A percentile compares a stretch with the other conserved stretches of the same genome.
phyloP scores from a whole-genome alignment of 2,888 invertebrate genomes.

The Reticulitermes lucifugus region DNA sequence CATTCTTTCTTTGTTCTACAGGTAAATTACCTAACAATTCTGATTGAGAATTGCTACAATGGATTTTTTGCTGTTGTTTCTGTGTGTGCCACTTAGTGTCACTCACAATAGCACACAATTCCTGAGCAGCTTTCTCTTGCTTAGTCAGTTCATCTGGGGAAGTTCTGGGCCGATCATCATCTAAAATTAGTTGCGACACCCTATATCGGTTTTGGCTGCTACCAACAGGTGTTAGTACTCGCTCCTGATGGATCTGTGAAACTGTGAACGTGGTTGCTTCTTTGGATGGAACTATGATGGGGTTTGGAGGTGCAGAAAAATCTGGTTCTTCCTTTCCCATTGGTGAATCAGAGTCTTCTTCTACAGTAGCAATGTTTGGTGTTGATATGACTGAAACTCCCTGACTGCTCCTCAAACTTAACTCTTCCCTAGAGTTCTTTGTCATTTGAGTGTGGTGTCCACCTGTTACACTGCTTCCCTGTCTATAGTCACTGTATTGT shows the following conservation, averaged over 20 bases:
- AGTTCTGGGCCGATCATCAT: slow-evolving; percentile 62
- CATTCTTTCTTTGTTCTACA: neutral
- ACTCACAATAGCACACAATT: slow-evolving; percentile 60
- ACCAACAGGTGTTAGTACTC: slow-evolving; percentile 52
- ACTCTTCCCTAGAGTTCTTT: slow-evolving; percentile 1
- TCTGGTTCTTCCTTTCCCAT: slow-evolving; percentile 44
- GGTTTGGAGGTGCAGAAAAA: slow-evolving; percentile 21
- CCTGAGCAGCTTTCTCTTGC: slow-evolving; percentile 56
- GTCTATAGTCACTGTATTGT: neutral
- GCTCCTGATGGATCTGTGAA: slow-evolving; percentile 56
- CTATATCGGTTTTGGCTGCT: slow-evolving; percentile 54
- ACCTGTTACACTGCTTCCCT: neutral
- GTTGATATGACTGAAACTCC: slow-evolving; percentile 50
- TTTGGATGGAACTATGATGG: slow-evolving; percentile 53
- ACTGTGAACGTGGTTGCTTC: slow-evolving; percentile 57
- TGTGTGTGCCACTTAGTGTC: slow-evolving; percentile 49
- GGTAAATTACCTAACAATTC: slow-evolving; percentile 16
- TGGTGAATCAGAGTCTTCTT: slow-evolving; percentile 56
- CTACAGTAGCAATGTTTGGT: slow-evolving; percentile 57
- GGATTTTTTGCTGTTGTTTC: slow-evolving; percentile 12
- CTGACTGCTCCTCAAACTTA: slow-evolving; percentile 22
- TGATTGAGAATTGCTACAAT: slow-evolving; percentile 40
- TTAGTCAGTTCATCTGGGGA: slow-evolving; percentile 60
- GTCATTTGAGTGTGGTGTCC: neutral
- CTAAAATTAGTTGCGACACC: slow-evolving; percentile 60